These are phyloP conservation scores for Metellina segmentata DNA, from an alignment of 2,888 invertebrate species.

Conservation along the genomic window DNA sequence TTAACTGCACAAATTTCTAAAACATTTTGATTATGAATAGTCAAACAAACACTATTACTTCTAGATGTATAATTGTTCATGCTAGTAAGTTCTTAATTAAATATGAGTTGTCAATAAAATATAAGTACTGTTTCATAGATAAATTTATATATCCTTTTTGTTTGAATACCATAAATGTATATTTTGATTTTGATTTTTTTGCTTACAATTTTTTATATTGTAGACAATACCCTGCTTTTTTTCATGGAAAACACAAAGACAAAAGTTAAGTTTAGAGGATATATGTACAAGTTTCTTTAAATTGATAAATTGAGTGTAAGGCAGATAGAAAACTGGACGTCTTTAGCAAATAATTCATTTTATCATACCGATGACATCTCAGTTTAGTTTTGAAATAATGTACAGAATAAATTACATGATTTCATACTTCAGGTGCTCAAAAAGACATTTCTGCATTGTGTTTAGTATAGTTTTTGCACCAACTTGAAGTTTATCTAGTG, in stretches of 20 bases:
- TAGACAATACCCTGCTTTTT: constrained; percentile 57
- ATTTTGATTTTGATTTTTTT: constrained; percentile 52
- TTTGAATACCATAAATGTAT: constrained; percentile 38
- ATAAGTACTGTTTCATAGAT: background rate
- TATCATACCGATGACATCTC: constrained; percentile 30
- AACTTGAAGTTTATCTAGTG: constrained; percentile 6
- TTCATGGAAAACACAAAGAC: constrained; percentile 20
- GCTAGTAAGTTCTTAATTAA: background rate
- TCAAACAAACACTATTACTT: background rate
- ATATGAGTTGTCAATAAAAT: background rate
- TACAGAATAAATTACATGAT: constrained; percentile 43
- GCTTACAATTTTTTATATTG: constrained; percentile 29
- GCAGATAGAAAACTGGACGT: constrained; percentile 65
- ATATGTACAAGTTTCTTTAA: constrained; percentile 43
- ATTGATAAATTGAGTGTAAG: constrained; percentile 42
- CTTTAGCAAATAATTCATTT: constrained; percentile 33
- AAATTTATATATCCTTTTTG: constrained; percentile 16
- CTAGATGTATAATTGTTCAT: background rate
- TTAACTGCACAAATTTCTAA: background rate
- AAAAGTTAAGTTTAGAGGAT: constrained; percentile 39
- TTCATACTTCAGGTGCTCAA: constrained; percentile 40
- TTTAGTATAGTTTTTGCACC: background rate
- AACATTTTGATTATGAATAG: background rate
- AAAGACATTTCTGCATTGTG: background rate
- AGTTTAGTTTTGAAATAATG: constrained; percentile 21